Conservation (phyloP, 2,797 vertebrate species). For the Notolabrus celidotus region DNA sequence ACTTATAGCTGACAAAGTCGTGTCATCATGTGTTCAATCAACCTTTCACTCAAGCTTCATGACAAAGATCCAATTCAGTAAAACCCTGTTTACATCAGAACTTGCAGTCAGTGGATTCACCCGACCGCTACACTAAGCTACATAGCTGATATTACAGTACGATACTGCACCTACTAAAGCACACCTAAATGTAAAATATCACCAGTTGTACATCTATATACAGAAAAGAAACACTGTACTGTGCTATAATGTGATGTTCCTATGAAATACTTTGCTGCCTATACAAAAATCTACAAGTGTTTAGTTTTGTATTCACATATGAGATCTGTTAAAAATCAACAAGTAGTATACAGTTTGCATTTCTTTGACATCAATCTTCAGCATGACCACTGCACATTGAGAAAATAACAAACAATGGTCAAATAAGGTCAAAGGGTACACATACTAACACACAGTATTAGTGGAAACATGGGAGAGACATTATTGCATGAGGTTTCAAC, state of each 20-base stretch:
- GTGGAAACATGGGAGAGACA: background rate
- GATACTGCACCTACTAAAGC: conserved; percentile 55
- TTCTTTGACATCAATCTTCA: conserved; percentile 54
- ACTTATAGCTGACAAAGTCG: background rate
- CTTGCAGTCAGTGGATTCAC: conserved; percentile 20
- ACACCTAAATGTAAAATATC: conserved; percentile 59
- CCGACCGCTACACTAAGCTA: conserved; percentile 43
- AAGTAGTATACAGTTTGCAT: conserved; percentile 38
- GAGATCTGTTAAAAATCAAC: conserved; percentile 53
- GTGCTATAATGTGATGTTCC: conserved; percentile 53
- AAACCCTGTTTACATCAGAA: conserved; percentile 28
- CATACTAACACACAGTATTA: conserved; percentile 8
- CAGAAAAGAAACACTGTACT: conserved; percentile 65
- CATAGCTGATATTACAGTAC: conserved; percentile 59
- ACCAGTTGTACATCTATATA: conserved; percentile 67
- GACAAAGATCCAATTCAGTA: background rate
- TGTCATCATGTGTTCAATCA: too few species aligned
- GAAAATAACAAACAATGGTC: background rate
- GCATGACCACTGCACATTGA: conserved; percentile 45
- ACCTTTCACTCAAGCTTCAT: background rate
- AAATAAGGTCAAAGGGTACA: conserved; percentile 10
- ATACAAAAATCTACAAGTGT: conserved; percentile 80
- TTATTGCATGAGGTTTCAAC: conserved; percentile 15
- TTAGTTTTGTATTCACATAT: conserved; percentile 69
- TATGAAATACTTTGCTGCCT: conserved; percentile 65